Conservation (phyloP, 1,140 invertebrate genomes). For the Coelopa frigida region DNA sequence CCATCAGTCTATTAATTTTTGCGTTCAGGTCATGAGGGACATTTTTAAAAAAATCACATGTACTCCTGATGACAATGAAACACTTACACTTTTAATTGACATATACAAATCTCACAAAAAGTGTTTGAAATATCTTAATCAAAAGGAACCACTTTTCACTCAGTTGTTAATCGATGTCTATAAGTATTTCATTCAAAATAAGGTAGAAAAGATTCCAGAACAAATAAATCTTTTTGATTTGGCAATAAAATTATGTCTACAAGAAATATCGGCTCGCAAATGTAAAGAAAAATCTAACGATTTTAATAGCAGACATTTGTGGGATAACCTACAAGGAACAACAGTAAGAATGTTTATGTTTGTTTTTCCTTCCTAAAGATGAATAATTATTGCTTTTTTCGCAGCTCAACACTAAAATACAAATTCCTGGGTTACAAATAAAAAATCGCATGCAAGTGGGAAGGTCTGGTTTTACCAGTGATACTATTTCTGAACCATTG, state of each 20-base stretch:
- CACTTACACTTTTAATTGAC: conserved; percentile 19
- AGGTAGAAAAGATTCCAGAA: conserved; percentile 24
- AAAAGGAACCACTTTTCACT: conserved; percentile 20
- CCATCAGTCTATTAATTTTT: conserved; percentile 14
- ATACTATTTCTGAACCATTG: no score
- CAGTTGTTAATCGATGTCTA: conserved; percentile 18
- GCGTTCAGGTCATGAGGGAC: conserved; percentile 15
- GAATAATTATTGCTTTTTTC: neutral
- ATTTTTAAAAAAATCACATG: conserved; percentile 9
- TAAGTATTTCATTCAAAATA: conserved; percentile 21
- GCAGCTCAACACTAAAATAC: neutral
- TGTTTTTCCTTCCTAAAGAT: neutral
- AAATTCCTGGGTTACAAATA: neutral
- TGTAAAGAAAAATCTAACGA: conserved; percentile 11
- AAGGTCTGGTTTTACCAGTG: neutral
- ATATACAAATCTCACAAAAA: conserved; percentile 23
- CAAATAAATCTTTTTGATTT: conserved; percentile 41
- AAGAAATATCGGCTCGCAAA: conserved; percentile 24
- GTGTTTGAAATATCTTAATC: conserved; percentile 18
- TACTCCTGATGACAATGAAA: conserved; percentile 12
- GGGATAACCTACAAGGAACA: neutral
- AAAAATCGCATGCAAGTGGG: neutral
- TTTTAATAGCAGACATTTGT: neutral
- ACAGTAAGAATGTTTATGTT: neutral
- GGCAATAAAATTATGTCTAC: conserved; percentile 44